A percentile compares a stretch with the other conserved stretches of the same genome.
Conservation (phyloP, 2,113 vertebrate species). For the Oreochromis spilurus region DNA sequence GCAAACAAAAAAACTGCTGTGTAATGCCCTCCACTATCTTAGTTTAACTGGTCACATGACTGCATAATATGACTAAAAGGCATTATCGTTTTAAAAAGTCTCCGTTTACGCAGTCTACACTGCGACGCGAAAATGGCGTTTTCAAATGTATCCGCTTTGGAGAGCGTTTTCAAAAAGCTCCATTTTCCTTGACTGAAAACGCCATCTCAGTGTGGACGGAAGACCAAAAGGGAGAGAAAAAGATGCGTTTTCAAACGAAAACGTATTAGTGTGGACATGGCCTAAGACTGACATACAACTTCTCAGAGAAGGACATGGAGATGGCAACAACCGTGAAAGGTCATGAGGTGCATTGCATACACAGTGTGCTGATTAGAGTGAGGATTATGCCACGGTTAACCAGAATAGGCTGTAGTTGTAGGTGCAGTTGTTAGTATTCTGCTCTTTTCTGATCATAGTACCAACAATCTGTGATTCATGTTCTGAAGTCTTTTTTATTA, state of each 20-base stretch:
- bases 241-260: not conserved
- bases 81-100: too few relatives aligned
- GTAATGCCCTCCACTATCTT: too few relatives aligned
- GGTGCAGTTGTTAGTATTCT: not conserved
- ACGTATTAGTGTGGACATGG: not conserved
- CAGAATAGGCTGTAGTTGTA: not conserved
- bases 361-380: not conserved
- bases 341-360: not conserved
- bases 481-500: not conserved
- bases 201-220: not conserved
- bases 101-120: too few relatives aligned
- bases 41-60: too few relatives aligned
- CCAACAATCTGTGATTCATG: not conserved
- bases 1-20: too few relatives aligned
- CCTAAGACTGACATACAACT: not conserved
- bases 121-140: too few relatives aligned
- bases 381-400: not conserved
- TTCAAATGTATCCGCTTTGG: too few relatives aligned
- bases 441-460: not conserved
- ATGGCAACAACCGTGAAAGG: not conserved
- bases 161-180: too few relatives aligned
- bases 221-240: not conserved
- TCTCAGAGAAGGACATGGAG: not conserved
- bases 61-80: too few relatives aligned
- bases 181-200: not conserved